Conservation (phyloP, 2,797 vertebrate species). For the Phalanger gymnotis region DNA sequence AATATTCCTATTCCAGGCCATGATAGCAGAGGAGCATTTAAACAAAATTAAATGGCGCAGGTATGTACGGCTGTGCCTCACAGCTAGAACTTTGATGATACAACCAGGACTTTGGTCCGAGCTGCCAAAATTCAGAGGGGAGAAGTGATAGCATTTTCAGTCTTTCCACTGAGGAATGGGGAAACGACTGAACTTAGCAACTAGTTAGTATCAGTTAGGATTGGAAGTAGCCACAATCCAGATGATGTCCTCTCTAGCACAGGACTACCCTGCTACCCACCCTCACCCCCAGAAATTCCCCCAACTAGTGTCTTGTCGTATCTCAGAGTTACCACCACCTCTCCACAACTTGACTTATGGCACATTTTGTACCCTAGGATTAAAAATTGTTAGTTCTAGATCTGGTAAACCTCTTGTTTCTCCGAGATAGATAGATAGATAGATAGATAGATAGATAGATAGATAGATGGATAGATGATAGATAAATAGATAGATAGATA, state of each 20-base stretch:
- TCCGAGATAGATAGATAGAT: neutral
- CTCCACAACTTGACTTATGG: neutral
- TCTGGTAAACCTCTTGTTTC: neutral
- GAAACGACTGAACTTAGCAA: neutral
- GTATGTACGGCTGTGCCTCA: neutral
- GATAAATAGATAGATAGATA: too few relatives aligned
- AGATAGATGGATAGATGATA: too few relatives aligned
- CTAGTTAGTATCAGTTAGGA: neutral
- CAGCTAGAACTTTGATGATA: neutral
- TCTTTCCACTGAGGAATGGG: neutral
- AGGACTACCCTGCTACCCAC: neutral
- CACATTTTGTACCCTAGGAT: neutral
- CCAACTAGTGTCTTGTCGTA: neutral
- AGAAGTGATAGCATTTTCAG: neutral
- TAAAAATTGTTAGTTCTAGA: neutral
- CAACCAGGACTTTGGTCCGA: neutral
- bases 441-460: too few relatives aligned
- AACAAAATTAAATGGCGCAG: neutral
- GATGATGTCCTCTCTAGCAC: neutral
- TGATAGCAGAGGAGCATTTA: neutral
- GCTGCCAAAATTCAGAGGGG: neutral
- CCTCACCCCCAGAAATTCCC: neutral
- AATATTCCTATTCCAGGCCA: neutral
- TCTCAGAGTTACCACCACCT: neutral
- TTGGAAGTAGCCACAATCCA: neutral